These are phyloP conservation scores for Trachurus trachurus DNA, from an alignment of 2,797 vertebrate genomes.

Conservation along the genomic window DNA sequence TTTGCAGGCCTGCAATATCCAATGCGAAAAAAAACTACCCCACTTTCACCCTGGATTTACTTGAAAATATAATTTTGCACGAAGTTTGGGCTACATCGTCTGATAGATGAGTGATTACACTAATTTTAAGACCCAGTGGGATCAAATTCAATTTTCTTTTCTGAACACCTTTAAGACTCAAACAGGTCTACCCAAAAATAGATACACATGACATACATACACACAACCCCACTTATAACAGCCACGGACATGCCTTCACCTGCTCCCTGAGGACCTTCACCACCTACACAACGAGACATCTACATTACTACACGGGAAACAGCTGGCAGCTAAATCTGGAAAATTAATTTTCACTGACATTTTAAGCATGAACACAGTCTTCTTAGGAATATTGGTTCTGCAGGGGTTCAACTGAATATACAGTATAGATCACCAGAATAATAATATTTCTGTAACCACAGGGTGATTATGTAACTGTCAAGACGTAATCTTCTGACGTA, in stretches of 20 bases:
- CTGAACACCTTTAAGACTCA: not conserved
- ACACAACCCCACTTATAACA: constrained; percentile 22
- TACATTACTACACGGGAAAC: not conserved
- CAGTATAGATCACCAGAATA: not conserved
- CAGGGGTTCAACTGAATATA: not conserved
- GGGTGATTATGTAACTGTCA: not conserved
- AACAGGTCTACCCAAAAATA: not conserved
- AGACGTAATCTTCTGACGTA: not conserved
- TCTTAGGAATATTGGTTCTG: not conserved
- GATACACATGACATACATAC: constrained; percentile 2
- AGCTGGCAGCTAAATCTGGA: constrained; percentile 2
- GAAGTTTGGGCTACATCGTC: too few relatives aligned
- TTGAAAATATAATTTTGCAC: too few relatives aligned
- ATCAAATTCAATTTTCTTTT: too few relatives aligned
- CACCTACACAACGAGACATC: constrained; percentile 17
- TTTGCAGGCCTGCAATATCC: too few relatives aligned
- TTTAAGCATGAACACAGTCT: not conserved
- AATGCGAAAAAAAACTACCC: too few relatives aligned
- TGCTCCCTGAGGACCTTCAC: constrained; percentile 24
- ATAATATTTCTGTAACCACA: not conserved
- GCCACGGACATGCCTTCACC: not conserved
- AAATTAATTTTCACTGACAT: not conserved
- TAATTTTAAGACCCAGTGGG: too few relatives aligned
- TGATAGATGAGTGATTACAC: too few relatives aligned
- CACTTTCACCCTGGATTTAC: too few relatives aligned